Conservation (phyloP, 2,888 invertebrate species). For the Homarus gammarus region DNA sequence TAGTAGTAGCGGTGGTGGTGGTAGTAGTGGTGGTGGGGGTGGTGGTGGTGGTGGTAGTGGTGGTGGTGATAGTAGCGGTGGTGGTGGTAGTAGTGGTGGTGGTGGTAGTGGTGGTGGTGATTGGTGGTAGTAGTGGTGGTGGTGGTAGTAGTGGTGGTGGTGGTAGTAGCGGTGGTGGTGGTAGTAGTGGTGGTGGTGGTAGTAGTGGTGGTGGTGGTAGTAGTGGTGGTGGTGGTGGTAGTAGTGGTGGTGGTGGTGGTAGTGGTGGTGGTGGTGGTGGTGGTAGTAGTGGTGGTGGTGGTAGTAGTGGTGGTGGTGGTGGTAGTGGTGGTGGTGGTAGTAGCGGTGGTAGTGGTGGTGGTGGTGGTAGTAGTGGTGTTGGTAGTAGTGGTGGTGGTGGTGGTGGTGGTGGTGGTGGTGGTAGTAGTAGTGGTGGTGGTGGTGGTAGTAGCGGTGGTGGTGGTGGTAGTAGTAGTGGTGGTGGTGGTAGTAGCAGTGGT, state of each 20-base stretch:
- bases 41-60: too few relatives aligned
- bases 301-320: neutral
- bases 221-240: too few relatives aligned
- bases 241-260: too few relatives aligned
- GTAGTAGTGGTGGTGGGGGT: too few relatives aligned
- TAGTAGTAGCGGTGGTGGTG: neutral
- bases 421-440: neutral
- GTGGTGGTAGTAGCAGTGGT: neutral
- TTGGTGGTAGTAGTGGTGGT: neutral
- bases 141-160: neutral
- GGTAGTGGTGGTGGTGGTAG: neutral
- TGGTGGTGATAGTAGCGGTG: neutral
- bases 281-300: too few relatives aligned
- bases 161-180: neutral
- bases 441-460: neutral
- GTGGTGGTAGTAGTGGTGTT: neutral
- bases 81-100: neutral
- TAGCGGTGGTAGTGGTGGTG: neutral
- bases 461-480: neutral
- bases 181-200: neutral
- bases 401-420: neutral
- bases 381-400: neutral
- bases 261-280: too few relatives aligned
- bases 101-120: neutral
- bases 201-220: too few relatives aligned